phyloP scores from a whole-genome alignment of 2,888 invertebrate genomes.

The Hypomecis atomaria region DNA sequence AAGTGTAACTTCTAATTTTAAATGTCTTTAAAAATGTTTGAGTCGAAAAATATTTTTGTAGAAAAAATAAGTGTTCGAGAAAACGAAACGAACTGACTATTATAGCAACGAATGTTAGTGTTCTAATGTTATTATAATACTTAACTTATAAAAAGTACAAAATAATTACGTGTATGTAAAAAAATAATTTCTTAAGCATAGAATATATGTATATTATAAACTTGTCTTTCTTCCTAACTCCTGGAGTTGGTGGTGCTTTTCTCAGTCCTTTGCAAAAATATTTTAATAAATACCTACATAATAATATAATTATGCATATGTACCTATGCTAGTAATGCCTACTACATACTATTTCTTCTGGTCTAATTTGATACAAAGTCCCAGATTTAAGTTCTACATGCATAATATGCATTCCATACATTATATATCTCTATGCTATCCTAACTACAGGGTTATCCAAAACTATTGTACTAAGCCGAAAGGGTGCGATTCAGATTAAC shows the following conservation, averaged over 20 bases:
- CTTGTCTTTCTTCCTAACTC: neutral
- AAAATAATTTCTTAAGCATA: neutral
- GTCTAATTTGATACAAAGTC: no score
- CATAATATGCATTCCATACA: no score
- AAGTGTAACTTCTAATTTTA: no score
- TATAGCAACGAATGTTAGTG: constrained; percentile 25
- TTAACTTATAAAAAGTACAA: constrained; percentile 28
- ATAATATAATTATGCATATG: neutral
- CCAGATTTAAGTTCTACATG: no score
- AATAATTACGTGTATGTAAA: constrained; percentile 14
- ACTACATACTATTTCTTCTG: no score
- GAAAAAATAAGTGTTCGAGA: constrained; percentile 5
- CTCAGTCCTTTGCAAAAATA: neutral
- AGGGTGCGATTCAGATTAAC: no score
- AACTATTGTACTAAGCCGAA: no score
- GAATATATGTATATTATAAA: neutral
- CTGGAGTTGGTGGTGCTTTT: constrained; percentile 11
- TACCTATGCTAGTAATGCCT: no score
- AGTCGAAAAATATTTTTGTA: neutral
- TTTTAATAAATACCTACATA: neutral
- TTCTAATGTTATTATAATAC: constrained; percentile 8
- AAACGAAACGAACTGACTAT: constrained; percentile 19
- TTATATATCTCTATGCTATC: no score
- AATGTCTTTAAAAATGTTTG: no score
- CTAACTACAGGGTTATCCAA: no score